These are phyloP conservation scores for Pelobates fuscus DNA, from an alignment of 2,113 vertebrate genomes.

Conservation along the genomic window DNA sequence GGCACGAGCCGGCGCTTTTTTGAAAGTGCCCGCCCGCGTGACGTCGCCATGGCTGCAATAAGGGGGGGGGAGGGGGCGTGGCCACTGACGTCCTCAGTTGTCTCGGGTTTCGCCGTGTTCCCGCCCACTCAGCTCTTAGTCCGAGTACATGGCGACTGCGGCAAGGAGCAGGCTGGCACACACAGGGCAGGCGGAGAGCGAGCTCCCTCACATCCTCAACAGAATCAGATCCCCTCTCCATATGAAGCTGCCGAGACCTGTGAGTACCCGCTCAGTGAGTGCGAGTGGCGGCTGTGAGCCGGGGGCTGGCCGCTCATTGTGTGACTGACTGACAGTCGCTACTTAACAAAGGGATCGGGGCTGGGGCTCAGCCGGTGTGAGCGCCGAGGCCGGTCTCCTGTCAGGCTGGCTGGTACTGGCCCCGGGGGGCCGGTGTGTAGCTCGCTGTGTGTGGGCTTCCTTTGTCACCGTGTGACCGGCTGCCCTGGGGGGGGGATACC, in stretches of 20 bases:
- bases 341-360: constrained; percentile 20
- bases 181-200: constrained; percentile 8
- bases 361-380: too few species aligned
- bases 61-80: background rate
- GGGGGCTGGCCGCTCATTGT: constrained; percentile 24
- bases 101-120: background rate
- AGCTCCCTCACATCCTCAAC: background rate
- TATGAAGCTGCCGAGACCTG: constrained; percentile 30
- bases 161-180: constrained; percentile 25
- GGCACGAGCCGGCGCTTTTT: background rate
- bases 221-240: background rate
- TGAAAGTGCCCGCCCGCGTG: constrained; percentile 32
- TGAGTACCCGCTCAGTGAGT: background rate
- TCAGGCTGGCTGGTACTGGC: too few species aligned
- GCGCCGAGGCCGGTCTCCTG: too few species aligned
- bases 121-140: constrained; percentile 23
- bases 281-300: background rate
- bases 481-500: too few species aligned
- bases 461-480: too few species aligned
- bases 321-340: constrained; percentile 11
- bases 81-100: constrained; percentile 51
- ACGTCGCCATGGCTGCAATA: background rate
- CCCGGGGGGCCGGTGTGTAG: too few species aligned
- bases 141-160: constrained; percentile 50
- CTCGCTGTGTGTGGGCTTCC: too few species aligned